A percentile compares a stretch with the other conserved stretches of the same genome.
phyloP scores from a whole-genome alignment of 2,888 invertebrate species.

The Dascillus cervinus region DNA sequence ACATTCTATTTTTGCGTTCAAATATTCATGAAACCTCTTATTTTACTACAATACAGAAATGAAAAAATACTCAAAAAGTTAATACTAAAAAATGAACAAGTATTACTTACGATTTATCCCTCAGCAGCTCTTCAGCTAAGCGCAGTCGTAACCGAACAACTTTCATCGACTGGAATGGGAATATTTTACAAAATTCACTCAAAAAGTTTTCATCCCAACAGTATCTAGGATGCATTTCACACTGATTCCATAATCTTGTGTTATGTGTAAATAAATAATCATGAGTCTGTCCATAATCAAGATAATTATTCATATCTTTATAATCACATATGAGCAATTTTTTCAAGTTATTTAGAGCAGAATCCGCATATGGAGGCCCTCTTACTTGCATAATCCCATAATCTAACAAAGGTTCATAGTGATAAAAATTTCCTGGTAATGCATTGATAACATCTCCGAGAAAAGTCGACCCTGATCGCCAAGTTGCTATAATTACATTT shows the following conservation, averaged over 20 bases:
- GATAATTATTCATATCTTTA: slow-evolving; percentile 63
- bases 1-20: too few relatives aligned
- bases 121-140: slow-evolving; percentile 62
- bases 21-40: too few relatives aligned
- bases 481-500: slow-evolving; percentile 77
- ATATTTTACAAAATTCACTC: slow-evolving; percentile 69
- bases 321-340: slow-evolving; percentile 72
- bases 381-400: slow-evolving; percentile 77
- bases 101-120: slow-evolving; percentile 59
- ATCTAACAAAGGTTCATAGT: slow-evolving; percentile 81
- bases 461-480: slow-evolving; percentile 88
- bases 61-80: background rate
- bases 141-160: slow-evolving; percentile 70
- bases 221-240: slow-evolving; percentile 55
- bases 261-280: slow-evolving; percentile 80
- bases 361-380: slow-evolving; percentile 60
- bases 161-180: slow-evolving; percentile 86
- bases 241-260: slow-evolving; percentile 74
- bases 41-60: too few relatives aligned
- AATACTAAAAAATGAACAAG: slow-evolving; percentile 4
- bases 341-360: slow-evolving; percentile 60
- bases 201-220: slow-evolving; percentile 67
- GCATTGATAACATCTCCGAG: slow-evolving; percentile 78
- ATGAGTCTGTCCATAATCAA: slow-evolving; percentile 69
- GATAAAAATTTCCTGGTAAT: slow-evolving; percentile 81